Conservation (phyloP, 2,113 vertebrate genomes). For the Pontoporia blainvillei region DNA sequence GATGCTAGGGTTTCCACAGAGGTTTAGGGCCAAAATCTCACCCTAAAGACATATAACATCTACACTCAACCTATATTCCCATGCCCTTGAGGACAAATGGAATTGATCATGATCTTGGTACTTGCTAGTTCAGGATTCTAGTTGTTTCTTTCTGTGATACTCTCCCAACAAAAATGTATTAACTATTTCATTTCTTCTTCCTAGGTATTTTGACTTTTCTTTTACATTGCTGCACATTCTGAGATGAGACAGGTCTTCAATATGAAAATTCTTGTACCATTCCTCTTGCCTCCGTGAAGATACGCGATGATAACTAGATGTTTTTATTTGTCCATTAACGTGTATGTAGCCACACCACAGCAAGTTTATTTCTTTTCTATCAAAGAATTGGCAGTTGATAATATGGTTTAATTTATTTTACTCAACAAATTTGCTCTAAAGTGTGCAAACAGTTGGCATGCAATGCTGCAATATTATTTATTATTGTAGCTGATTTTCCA, state of each 20-base stretch:
- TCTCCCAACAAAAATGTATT: background rate
- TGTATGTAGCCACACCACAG: background rate
- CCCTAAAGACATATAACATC: background rate
- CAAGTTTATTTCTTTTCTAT: background rate
- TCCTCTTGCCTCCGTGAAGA: background rate
- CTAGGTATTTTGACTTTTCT: background rate
- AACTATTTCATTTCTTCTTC: background rate
- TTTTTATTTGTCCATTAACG: background rate
- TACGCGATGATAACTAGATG: background rate
- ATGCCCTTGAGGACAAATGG: background rate
- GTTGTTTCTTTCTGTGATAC: background rate
- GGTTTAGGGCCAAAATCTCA: background rate
- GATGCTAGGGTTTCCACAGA: background rate
- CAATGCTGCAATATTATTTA: background rate
- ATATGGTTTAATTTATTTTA: constrained; percentile 26
- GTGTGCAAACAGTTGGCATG: background rate
- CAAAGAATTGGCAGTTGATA: background rate
- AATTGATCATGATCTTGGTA: background rate
- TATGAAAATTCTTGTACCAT: background rate
- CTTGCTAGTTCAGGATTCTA: background rate
- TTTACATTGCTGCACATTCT: background rate
- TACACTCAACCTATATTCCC: background rate
- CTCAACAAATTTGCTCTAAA: background rate
- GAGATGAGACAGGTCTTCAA: background rate
- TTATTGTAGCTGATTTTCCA: background rate